Base-by-base conservation (phyloP, 2,797 vertebrate genomes). In the Enteromius trimaculatus region DNA sequence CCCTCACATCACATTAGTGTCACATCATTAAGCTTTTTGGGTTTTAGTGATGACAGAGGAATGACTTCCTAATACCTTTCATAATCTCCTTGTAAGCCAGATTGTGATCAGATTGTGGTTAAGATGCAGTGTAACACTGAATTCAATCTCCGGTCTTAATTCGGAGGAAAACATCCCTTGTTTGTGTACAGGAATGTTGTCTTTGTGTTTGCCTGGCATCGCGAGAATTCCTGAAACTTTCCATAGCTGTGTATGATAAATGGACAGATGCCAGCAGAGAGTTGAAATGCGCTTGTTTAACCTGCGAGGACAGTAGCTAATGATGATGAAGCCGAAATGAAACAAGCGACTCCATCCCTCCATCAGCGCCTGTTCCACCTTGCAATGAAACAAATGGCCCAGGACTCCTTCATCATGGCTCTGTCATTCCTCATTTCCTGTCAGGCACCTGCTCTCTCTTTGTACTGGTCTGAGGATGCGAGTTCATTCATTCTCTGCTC, bases 401-500 rank as follows among this genome's bases (percentile, higher is more conserved):
- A 39, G 21, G 21, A 66, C 77, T 37, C 21, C 60, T 66, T 77
- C 77, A 66, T 79, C 64, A 51, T n/a, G 44, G 14, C 60, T 26
- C 79, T 78, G 85, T 74, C 82, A 66, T 78, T 14, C 8, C 66
- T 75, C 64, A 39, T 72, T 60, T 66, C 64, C 78, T 80, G 29
- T 69, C 71, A 51, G 79, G 71, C 77, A 47, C 69, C 44, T 60
- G 71, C 14, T 60, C 42, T 85, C 31, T 65, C 16, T 39, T 77
- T 65, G 34, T 79, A 55, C 37, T 75, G 16, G 21, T 44, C n/a
- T 68, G 34, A 62, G 21, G 29, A 65, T 51, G 42, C 11, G 64
- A 44, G 82, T 47, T 60, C 39, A 44, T 69, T 62, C 6, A 47
- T 60, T 53, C 17, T 34, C 58, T 37, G 21, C 71, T 68, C 68